Conservation (phyloP, 2,797 vertebrate genomes). For the Otolemur crassicaudatus region DNA sequence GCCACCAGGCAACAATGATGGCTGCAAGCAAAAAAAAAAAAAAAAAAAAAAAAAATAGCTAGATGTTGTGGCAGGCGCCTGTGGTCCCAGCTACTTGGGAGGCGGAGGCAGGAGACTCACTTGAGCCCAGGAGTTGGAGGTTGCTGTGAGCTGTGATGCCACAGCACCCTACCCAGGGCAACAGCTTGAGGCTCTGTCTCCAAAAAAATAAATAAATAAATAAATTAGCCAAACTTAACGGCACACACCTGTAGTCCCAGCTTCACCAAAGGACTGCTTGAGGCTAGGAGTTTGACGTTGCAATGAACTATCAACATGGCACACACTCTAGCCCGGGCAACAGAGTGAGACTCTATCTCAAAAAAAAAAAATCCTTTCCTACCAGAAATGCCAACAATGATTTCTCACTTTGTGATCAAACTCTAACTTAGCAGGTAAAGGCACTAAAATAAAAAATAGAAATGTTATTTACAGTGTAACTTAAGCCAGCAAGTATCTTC, state of each 20-base stretch:
- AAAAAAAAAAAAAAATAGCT: no score
- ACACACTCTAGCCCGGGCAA: background rate
- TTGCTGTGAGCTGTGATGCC: no score
- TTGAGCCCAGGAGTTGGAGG: no score
- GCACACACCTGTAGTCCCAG: background rate
- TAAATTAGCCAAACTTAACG: background rate
- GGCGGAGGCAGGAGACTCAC: no score
- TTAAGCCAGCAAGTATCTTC: background rate
- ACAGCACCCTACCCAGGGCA: no score
- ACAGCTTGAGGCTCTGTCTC: no score
- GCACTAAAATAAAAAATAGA: constrained; percentile 19
- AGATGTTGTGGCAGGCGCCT: no score
- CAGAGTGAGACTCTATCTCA: background rate
- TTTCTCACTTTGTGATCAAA: constrained; percentile 34
- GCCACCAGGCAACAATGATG: no score
- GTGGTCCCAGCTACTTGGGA: no score
- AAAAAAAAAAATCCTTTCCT: background rate
- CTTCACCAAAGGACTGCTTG: background rate
- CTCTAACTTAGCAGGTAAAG: background rate
- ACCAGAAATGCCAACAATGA: constrained; percentile 9
- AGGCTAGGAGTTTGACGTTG: background rate
- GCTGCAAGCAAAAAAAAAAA: no score
- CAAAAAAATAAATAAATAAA: background rate
- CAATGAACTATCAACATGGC: background rate
- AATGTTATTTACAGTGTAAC: background rate